phyloP scores from a whole-genome alignment of 2,113 vertebrate genomes.

The Mirounga angustirostris region DNA sequence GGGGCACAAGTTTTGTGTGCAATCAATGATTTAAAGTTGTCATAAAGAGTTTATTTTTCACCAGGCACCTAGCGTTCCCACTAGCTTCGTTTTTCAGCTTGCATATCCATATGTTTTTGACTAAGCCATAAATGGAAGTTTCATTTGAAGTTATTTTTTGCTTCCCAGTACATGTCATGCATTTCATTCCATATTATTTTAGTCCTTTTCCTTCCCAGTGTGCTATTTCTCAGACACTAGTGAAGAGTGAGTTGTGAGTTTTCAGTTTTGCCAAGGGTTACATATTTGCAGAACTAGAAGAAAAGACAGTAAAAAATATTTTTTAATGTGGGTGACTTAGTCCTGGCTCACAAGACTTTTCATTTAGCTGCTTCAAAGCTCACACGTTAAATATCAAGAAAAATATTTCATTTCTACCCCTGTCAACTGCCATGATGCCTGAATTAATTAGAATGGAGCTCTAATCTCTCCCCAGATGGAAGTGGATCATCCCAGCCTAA shows the following conservation, averaged over 20 bases:
- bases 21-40: not conserved
- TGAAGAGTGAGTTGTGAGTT: slow-evolving; percentile 55
- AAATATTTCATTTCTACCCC: not conserved
- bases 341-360: slow-evolving; percentile 28
- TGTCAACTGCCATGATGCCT: not conserved
- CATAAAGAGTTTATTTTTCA: not conserved
- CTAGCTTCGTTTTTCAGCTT: not conserved
- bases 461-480: not conserved
- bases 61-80: not conserved
- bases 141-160: slow-evolving; percentile 43
- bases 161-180: slow-evolving; percentile 3
- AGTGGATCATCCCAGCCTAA: not conserved
- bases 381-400: not conserved
- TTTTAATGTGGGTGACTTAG: slow-evolving; percentile 3
- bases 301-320: slow-evolving; percentile 37
- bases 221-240: slow-evolving; percentile 70
- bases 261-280: slow-evolving; percentile 68
- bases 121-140: slow-evolving; percentile 64
- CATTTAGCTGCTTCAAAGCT: not conserved
- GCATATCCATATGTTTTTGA: slow-evolving; percentile 40
- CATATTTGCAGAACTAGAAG: slow-evolving; percentile 72
- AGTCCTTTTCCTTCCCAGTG: slow-evolving; percentile 31
- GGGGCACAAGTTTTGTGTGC: not conserved
- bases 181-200: slow-evolving; percentile 70
- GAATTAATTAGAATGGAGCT: not conserved